phyloP scores from a whole-genome alignment of 2,113 vertebrate genomes.

The Astatotilapia flaviijosephi region DNA sequence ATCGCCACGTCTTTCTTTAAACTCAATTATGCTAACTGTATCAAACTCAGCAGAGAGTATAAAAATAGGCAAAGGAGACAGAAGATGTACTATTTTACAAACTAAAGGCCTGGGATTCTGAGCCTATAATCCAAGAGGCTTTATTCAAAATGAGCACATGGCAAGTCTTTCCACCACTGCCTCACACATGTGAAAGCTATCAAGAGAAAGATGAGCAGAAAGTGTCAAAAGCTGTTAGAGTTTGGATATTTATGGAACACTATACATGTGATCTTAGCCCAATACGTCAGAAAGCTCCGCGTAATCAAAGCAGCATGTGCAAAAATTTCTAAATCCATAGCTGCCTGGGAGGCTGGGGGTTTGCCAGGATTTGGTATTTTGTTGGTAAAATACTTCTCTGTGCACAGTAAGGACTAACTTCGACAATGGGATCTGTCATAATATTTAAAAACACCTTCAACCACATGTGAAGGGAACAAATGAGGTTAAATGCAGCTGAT shows the following conservation, averaged over 20 bases:
- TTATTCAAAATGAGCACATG: slow-evolving; percentile 17
- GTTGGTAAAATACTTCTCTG: slow-evolving; percentile 35
- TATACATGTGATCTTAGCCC: slow-evolving; percentile 54
- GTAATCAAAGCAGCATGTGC: slow-evolving; percentile 59
- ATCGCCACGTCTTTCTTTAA: background rate
- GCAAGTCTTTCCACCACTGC: slow-evolving; percentile 22
- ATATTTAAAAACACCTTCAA: background rate
- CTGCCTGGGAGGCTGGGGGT: background rate
- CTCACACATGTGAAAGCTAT: slow-evolving; percentile 69
- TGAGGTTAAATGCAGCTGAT: background rate
- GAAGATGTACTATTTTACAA: background rate
- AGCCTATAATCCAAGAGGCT: slow-evolving; percentile 12
- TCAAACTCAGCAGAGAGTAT: slow-evolving; percentile 6
- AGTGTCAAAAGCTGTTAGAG: slow-evolving; percentile 60
- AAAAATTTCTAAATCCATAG: slow-evolving; percentile 16
- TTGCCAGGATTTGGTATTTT: slow-evolving; percentile 26
- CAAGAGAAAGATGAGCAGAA: slow-evolving; percentile 66
- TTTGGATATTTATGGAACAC: slow-evolving; percentile 54
- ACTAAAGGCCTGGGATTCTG: slow-evolving; percentile 3
- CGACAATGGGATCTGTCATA: slow-evolving; percentile 16
- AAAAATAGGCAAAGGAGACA: background rate
- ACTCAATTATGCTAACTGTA: background rate
- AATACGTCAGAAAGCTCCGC: slow-evolving; percentile 26
- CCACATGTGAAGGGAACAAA: background rate
- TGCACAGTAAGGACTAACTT: slow-evolving; percentile 1